These are phyloP conservation scores for Syngnathus rostellatus DNA, from an alignment of 2,797 vertebrate species.

Conservation along the genomic window DNA sequence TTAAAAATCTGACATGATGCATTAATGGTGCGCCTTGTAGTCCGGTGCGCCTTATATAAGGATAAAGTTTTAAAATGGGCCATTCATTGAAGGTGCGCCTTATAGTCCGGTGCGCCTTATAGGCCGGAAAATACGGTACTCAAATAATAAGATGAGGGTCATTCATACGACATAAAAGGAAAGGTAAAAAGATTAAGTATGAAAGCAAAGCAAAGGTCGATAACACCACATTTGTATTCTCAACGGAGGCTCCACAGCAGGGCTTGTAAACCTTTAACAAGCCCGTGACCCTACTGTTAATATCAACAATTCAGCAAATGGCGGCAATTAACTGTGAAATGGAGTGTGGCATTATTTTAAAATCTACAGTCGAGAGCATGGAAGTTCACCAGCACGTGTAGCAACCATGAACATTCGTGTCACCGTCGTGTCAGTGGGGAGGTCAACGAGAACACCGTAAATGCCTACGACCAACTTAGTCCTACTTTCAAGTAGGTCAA, in stretches of 20 bases:
- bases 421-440: not conserved
- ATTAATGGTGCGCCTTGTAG: no score
- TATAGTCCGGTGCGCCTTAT: no score
- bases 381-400: not conserved
- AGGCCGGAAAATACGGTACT: not conserved
- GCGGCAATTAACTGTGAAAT: slow-evolving; percentile 32
- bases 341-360: slow-evolving; percentile 17
- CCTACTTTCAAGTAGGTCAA: not conserved
- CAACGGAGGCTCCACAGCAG: slow-evolving; percentile 3
- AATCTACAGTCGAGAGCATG: slow-evolving; percentile 16
- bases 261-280: slow-evolving; percentile 32
- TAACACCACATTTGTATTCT: slow-evolving; percentile 25
- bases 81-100: no score
- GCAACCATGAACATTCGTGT: not conserved
- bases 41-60: no score
- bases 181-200: slow-evolving; percentile 1
- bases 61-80: no score
- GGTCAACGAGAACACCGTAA: slow-evolving; percentile 3
- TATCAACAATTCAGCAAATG: slow-evolving; percentile 16
- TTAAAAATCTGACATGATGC: no score
- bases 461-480: not conserved
- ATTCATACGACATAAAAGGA: not conserved
- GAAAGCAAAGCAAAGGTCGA: slow-evolving; percentile 19
- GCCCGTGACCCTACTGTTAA: slow-evolving; percentile 19
- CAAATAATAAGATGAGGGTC: not conserved